Conservation (phyloP, 1,140 invertebrate species). For the Bombus balteatus region DNA sequence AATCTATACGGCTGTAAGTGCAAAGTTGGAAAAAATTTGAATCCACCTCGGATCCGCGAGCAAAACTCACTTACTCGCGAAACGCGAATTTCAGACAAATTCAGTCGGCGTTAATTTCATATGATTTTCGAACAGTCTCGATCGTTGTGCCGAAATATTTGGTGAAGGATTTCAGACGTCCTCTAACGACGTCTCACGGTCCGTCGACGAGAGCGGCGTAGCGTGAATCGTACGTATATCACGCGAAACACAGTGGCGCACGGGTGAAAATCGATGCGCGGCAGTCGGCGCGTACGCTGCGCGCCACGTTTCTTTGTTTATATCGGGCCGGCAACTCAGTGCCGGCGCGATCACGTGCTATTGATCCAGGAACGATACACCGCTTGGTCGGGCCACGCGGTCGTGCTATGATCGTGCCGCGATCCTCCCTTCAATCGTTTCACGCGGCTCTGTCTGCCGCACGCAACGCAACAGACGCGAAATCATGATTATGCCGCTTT, state of each 20-base stretch:
- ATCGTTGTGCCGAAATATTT: background rate
- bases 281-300: slow-evolving; percentile 69
- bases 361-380: slow-evolving; percentile 63
- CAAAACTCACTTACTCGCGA: too few relatives aligned
- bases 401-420: slow-evolving; percentile 28
- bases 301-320: slow-evolving; percentile 82
- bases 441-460: background rate
- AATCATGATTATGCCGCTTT: background rate
- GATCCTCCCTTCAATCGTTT: background rate
- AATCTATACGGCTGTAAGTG: too few relatives aligned
- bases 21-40: too few relatives aligned
- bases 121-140: background rate
- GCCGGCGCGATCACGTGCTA: slow-evolving; percentile 66
- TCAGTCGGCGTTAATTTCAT: too few relatives aligned
- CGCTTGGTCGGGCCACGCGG: slow-evolving; percentile 43
- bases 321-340: slow-evolving; percentile 70
- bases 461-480: background rate
- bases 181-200: background rate
- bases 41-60: too few relatives aligned
- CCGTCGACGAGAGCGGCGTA: background rate
- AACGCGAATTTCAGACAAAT: too few relatives aligned
- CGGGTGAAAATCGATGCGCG: slow-evolving; percentile 76
- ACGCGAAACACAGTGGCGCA: background rate
- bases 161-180: background rate
- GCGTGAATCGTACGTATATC: slow-evolving; percentile 26